These are phyloP conservation scores for Eupithecia exiguata DNA, from an alignment of 2,888 invertebrate species.

Conservation along the genomic window DNA sequence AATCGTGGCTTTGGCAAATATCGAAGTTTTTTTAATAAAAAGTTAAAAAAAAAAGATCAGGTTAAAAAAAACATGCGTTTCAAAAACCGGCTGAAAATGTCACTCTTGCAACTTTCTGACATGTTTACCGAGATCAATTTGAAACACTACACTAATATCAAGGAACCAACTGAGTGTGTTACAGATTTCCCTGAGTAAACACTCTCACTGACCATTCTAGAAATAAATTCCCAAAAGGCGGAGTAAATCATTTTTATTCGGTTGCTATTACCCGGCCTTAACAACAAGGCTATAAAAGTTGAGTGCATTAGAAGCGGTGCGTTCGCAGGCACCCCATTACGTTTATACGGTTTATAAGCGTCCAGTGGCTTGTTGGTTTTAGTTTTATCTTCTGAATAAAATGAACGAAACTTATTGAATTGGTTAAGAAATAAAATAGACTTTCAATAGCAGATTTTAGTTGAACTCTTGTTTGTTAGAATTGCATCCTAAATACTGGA, in stretches of 20 bases:
- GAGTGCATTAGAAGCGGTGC: constrained; percentile 61
- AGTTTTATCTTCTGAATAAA: constrained; percentile 12
- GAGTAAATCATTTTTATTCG: constrained; percentile 44
- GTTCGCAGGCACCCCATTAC: constrained; percentile 45
- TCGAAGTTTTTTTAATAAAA: too few relatives aligned
- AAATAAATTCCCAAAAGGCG: constrained; percentile 37
- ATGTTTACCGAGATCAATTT: neutral
- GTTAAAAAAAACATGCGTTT: too few relatives aligned
- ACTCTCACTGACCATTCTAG: constrained; percentile 12
- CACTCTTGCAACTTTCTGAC: neutral
- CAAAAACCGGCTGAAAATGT: too few relatives aligned
- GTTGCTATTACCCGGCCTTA: constrained; percentile 37
- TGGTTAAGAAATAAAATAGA: neutral
- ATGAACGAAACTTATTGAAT: neutral
- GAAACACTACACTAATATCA: neutral
- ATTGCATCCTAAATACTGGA: too few relatives aligned
- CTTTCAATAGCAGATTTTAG: neutral
- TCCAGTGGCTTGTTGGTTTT: constrained; percentile 19
- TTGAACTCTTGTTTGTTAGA: neutral
- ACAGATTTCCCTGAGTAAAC: constrained; percentile 3
- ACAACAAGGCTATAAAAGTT: constrained; percentile 56
- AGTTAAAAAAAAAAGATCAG: too few relatives aligned
- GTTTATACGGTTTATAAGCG: constrained; percentile 31
- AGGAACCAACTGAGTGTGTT: neutral
- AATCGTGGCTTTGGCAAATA: too few relatives aligned